These are phyloP conservation scores for Andrena bucephala DNA, from an alignment of 2,888 invertebrate genomes.

Conservation along the genomic window DNA sequence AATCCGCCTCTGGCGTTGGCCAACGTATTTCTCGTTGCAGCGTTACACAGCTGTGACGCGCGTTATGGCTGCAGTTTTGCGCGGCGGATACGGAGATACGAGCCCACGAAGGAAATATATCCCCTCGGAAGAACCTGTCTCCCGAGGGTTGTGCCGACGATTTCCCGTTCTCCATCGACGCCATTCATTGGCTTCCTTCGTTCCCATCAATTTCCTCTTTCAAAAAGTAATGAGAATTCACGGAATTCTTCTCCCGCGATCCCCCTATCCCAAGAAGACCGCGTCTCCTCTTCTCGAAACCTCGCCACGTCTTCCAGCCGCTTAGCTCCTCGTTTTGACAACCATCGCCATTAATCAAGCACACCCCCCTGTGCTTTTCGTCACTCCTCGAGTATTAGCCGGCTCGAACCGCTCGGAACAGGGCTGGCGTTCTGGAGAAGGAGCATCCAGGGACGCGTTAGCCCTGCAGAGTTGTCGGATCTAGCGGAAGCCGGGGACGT, in stretches of 20 bases:
- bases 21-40: conserved; percentile 38
- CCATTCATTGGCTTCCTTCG: neutral
- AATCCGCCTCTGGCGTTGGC: conserved; percentile 26
- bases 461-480: conserved; percentile 32
- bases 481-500: conserved; percentile 61
- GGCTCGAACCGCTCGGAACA: neutral
- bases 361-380: neutral
- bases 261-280: neutral
- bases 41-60: conserved; percentile 55
- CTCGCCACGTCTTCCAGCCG: neutral
- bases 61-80: conserved; percentile 22
- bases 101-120: neutral
- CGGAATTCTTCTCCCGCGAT: neutral
- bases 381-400: neutral
- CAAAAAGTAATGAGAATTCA: neutral
- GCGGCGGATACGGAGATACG: neutral
- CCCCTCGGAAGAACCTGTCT: neutral
- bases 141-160: neutral
- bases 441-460: conserved; percentile 29
- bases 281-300: neutral
- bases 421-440: conserved; percentile 2
- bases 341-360: neutral
- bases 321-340: neutral
- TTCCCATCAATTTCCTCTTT: neutral
- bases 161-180: neutral